Conservation (phyloP, 2,888 invertebrate genomes). For the Synergus japonicus region DNA sequence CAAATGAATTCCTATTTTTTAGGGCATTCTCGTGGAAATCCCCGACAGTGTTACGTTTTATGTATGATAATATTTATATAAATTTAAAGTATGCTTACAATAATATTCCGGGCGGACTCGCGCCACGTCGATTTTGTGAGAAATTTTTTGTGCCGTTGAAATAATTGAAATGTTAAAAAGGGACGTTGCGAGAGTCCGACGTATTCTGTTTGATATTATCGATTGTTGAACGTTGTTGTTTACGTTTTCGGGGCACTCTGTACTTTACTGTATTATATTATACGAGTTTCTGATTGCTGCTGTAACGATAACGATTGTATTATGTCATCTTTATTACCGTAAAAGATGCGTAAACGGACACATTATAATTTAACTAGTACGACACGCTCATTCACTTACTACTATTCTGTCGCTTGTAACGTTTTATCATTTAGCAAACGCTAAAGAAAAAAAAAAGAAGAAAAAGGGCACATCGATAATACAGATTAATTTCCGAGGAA, state of each 20-base stretch:
- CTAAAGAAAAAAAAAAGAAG: slow-evolving; percentile 42
- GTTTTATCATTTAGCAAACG: slow-evolving; percentile 40
- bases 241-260: slow-evolving; percentile 75
- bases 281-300: slow-evolving; percentile 59
- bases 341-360: slow-evolving; percentile 46
- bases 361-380: slow-evolving; percentile 30
- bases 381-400: slow-evolving; percentile 32
- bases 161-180: slow-evolving; percentile 44
- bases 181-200: slow-evolving; percentile 16
- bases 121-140: slow-evolving; percentile 1
- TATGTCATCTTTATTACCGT: slow-evolving; percentile 55
- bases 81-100: slow-evolving; percentile 50
- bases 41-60: slow-evolving; percentile 72
- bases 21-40: slow-evolving; percentile 40
- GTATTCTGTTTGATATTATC: slow-evolving; percentile 77
- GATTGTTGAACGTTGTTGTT: slow-evolving; percentile 76
- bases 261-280: slow-evolving; percentile 76
- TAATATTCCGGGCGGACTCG: slow-evolving; percentile 42
- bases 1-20: slow-evolving; percentile 26
- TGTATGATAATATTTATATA: slow-evolving; percentile 74
- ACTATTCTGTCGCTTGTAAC: slow-evolving; percentile 31
- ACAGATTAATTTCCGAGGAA: slow-evolving; percentile 11
- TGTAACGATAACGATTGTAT: slow-evolving; percentile 58
- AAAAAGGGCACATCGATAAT: slow-evolving; percentile 44
- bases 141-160: slow-evolving; percentile 38